Evolutionary conservation across 2,797 vertebrate species (phyloP).

Genomic region (Parotocinclus haroldoi): DNA sequence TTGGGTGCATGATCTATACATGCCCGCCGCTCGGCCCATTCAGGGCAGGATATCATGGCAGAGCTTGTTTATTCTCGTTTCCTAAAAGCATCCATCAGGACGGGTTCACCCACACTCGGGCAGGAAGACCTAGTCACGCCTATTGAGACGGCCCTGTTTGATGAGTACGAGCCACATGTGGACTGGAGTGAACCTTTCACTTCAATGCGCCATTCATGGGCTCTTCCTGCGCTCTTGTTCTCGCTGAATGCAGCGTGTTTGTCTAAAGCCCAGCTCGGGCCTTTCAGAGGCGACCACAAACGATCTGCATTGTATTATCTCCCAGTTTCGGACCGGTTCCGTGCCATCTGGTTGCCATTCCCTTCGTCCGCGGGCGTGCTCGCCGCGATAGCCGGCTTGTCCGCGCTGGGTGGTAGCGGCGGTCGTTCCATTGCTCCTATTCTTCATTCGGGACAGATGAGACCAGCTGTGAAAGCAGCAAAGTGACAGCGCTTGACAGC

Average conservation of each 20-base stretch:
- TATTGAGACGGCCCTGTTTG: conserved; percentile 16
- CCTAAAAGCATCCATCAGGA: too few relatives aligned
- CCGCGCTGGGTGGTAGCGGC: conserved; percentile 33
- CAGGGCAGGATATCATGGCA: too few relatives aligned
- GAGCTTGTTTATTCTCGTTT: too few relatives aligned
- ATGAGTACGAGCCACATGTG: conserved; percentile 21
- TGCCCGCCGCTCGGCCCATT: too few relatives aligned
- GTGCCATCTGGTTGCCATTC: conserved; percentile 23
- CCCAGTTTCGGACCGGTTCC: neutral
- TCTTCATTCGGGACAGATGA: conserved; percentile 17
- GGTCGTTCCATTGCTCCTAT: conserved; percentile 18
- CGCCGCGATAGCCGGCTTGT: conserved; percentile 25
- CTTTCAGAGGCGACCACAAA: conserved; percentile 6
- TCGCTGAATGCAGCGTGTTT: conserved; percentile 4
- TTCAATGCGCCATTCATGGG: conserved; percentile 23
- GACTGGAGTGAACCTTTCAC: conserved; percentile 5
- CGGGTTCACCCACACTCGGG: too few relatives aligned
- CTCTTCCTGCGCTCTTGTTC: conserved; percentile 20
- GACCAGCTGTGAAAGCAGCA: conserved; percentile 38
- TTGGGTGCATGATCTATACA: too few relatives aligned
- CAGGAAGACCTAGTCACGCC: neutral
- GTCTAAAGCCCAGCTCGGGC: conserved; percentile 10
- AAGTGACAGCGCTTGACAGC: conserved; percentile 38
- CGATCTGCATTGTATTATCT: conserved; percentile 9
- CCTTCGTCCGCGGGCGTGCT: conserved; percentile 5